A percentile compares a stretch with the other conserved stretches of the same genome.
Evolutionary conservation across 2,113 vertebrate species (phyloP).

Genomic region (Carassius carassius): DNA sequence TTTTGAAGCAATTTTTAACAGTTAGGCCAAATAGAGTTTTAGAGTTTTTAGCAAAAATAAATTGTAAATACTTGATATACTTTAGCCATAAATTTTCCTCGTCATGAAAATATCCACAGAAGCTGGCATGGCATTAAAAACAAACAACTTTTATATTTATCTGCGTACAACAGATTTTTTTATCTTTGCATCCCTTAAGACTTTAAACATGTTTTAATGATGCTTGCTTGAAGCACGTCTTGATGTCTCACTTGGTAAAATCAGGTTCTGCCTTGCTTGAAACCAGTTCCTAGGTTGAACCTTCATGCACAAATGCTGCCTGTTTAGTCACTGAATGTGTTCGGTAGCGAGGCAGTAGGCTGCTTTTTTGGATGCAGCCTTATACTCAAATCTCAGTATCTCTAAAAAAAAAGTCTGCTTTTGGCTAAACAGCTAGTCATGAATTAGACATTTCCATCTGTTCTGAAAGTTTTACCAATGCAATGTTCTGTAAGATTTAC

Average conservation of each 20-base stretch:
- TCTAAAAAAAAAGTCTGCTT: neutral
- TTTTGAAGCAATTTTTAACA: too few species aligned
- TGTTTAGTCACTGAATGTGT: neutral
- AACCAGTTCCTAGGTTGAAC: neutral
- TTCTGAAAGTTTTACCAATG: neutral
- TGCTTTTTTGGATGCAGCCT: neutral
- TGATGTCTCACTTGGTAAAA: too few species aligned
- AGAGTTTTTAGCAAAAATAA: too few species aligned
- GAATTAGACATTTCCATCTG: neutral
- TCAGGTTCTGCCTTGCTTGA: too few species aligned
- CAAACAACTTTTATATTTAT: neutral
- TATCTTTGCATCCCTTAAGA: neutral
- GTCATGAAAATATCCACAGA: too few species aligned
- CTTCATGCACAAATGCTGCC: slow-evolving; percentile 15
- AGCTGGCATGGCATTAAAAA: too few species aligned
- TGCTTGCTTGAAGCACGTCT: neutral
- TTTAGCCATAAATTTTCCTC: too few species aligned
- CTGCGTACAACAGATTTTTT: neutral
- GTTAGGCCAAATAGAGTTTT: too few species aligned
- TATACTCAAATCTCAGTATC: neutral
- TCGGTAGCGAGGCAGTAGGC: neutral
- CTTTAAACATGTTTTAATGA: neutral
- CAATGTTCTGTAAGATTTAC: neutral
- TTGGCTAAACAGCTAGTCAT: neutral
- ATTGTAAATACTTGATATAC: too few species aligned